Percentiles rank a stretch among this genome's conserved stretches.
phyloP scores from a whole-genome alignment of 2,797 vertebrate species.

The Epinephelus awoara region DNA sequence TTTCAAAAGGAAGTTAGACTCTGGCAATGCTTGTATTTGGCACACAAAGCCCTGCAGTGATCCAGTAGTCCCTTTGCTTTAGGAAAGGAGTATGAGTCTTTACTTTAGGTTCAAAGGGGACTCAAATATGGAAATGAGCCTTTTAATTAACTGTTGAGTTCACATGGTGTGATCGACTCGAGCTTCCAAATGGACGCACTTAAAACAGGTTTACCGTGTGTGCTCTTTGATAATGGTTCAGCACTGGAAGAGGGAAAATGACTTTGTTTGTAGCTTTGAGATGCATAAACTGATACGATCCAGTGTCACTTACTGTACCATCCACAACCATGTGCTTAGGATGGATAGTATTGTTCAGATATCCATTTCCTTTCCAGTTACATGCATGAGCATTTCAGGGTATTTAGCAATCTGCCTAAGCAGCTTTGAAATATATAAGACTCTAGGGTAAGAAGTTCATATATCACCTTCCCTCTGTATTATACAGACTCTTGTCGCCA shows the following conservation, averaged over 20 bases:
- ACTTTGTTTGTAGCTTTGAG: neutral
- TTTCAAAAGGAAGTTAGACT: conserved; percentile 76
- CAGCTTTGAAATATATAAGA: conserved; percentile 35
- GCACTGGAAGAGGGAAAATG: neutral
- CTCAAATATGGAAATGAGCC: conserved; percentile 67
- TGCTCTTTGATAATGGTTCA: conserved; percentile 32
- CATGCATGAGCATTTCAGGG: neutral
- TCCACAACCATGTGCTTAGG: neutral
- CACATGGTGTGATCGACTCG: conserved; percentile 24
- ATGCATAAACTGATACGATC: conserved; percentile 31
- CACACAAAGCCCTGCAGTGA: conserved; percentile 64
- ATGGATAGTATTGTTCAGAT: conserved; percentile 9
- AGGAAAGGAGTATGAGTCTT: conserved; percentile 55
- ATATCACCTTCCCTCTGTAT: conserved; percentile 32
- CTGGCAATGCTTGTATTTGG: conserved; percentile 70
- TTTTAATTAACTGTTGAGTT: conserved; percentile 63
- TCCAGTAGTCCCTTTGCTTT: conserved; percentile 64
- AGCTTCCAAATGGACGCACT: conserved; percentile 45
- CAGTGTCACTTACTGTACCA: neutral
- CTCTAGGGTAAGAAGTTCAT: conserved; percentile 19
- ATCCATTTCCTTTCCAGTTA: conserved; percentile 3
- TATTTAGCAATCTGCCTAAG: conserved; percentile 12
- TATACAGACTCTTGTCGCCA: conserved; percentile 35
- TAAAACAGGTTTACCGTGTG: conserved; percentile 44
- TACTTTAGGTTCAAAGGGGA: conserved; percentile 58